Percentiles rank a stretch among this genome's conserved stretches.
Conservation (phyloP, 2,797 vertebrate species). For the Xenopus petersii region DNA sequence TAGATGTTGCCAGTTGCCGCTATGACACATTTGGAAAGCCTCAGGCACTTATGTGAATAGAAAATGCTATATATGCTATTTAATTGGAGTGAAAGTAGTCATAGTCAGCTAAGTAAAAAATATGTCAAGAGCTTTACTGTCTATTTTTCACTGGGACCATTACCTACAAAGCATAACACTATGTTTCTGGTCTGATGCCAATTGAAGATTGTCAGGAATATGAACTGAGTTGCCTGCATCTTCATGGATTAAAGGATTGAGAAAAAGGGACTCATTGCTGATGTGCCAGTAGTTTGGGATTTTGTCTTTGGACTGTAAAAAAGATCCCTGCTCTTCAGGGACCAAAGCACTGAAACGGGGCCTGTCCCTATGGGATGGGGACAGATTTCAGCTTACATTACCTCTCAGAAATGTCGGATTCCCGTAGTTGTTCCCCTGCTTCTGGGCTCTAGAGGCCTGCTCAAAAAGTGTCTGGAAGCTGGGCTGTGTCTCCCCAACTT, state of each 20-base stretch:
- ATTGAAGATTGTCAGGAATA: not conserved
- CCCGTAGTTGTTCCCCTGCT: no score
- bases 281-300: constrained; percentile 5
- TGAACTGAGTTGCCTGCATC: not conserved
- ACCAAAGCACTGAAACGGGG: no score
- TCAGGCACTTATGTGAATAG: not conserved
- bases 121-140: constrained; percentile 4
- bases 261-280: not conserved
- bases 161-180: constrained; percentile 7
- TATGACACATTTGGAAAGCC: not conserved
- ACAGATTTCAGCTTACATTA: no score
- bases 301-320: not conserved
- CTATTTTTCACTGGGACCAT: constrained; percentile 13
- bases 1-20: no score
- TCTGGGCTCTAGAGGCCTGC: no score
- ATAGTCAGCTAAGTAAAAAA: constrained; percentile 9
- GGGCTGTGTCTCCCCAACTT: no score
- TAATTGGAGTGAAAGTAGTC: not conserved
- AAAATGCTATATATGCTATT: not conserved
- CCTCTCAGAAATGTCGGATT: no score
- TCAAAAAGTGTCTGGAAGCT: no score
- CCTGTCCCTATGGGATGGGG: no score
- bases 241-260: constrained; percentile 12
- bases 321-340: no score
- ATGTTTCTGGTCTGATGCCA: constrained; percentile 6